Evolutionary conservation across 2,888 invertebrate genomes (phyloP), one percentile per base, ranked within the genome.

Genomic region (Slavum lentiscoides): DNA sequence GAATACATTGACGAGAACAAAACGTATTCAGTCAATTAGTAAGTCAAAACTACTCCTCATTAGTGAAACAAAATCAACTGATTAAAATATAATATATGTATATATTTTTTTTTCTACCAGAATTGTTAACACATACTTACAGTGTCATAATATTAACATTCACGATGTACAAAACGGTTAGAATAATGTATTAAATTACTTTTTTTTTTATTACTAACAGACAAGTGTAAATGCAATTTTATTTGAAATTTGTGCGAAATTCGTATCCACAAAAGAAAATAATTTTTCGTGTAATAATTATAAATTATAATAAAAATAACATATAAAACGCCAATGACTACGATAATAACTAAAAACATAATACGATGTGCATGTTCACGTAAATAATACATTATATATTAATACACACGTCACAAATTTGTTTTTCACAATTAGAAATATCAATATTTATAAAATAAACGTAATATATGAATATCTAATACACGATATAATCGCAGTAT

Each of bases 21-120:
- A 76, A 70, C 21, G 39, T 21, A 62, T 55, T 61, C 53, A 70
- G 55, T 62, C 49, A 77, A 70, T 69, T 77, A 69, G 68, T 68
- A 59, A 68, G 76, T 76, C 58, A 76, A 68, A 76, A 69, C 61
- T 69, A 61, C 68, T 68, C 68, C 68, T 68, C 68, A 76, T 76
- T 76, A 77, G 68, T 69, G n/a, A 69, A 58, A 75, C 67, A 68
- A 75, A 67, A 68, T 59, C 15, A 75, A 75, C 67, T 30, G 55
- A 74, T 55, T 74, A 68, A 75, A 68, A 68, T 43, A 59, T n/a
- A n/a, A n/a, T n/a, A n/a, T n/a, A n/a, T n/a, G n/a, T n/a, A n/a
- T n/a, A n/a, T 30, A 43, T 68, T n/a, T 75, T 68, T n/a, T 75
- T 58, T 59, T 64, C 11, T 55, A 58, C 53, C 21, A 58, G 11